A percentile compares a stretch with the other conserved stretches of the same genome.
These are phyloP conservation scores for Harpalus rubripes DNA, from an alignment of 2,888 invertebrate species.

Conservation along the genomic window DNA sequence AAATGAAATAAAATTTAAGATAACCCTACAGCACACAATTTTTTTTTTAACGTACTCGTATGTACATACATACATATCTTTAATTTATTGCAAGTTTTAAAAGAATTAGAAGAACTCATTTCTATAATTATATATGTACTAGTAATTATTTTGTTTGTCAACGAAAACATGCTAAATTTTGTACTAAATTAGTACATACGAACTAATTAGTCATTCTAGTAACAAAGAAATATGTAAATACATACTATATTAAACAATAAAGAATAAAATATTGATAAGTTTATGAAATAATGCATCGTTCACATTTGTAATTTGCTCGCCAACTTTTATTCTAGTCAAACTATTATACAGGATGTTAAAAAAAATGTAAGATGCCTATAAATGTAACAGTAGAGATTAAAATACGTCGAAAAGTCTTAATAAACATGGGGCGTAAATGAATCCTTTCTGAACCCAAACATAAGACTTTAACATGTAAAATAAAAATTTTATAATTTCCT, in stretches of 20 bases:
- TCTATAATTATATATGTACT: not conserved
- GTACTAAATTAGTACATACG: not conserved
- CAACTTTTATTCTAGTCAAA: too few species aligned
- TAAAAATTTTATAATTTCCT: too few species aligned
- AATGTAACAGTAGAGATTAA: too few species aligned
- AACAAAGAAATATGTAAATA: not conserved
- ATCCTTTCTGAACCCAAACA: too few species aligned
- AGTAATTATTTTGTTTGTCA: not conserved
- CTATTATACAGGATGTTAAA: too few species aligned
- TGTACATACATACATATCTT: not conserved
- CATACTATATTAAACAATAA: not conserved
- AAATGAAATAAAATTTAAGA: not conserved
- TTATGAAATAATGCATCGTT: too few species aligned
- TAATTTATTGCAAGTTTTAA: not conserved
- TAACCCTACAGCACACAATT: not conserved
- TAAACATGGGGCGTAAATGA: too few species aligned
- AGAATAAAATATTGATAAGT: too few species aligned
- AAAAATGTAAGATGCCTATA: too few species aligned
- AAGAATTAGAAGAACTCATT: not conserved
- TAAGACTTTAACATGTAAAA: too few species aligned
- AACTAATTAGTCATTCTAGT: not conserved
- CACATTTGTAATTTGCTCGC: too few species aligned
- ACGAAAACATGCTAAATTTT: not conserved
- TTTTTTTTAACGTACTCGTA: not conserved
- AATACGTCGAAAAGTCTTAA: too few species aligned